Evolutionary conservation across 1,140 invertebrate species (phyloP).

Genomic region (Platyura marginata): DNA sequence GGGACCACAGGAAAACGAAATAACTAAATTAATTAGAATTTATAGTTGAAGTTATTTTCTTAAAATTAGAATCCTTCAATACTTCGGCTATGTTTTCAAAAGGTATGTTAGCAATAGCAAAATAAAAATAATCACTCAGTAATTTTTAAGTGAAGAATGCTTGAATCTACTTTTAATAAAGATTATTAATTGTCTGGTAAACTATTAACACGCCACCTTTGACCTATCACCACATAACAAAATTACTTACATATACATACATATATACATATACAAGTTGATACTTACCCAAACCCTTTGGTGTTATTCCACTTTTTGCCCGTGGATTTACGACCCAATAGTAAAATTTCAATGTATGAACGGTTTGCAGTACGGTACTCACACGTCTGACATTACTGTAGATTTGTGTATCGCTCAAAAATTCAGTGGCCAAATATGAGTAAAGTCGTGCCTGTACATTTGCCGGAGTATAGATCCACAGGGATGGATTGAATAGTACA

Average conservation of each 20-base stretch:
- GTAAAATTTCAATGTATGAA: conserved; percentile 97
- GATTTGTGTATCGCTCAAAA: conserved; percentile 92
- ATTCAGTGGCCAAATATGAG: conserved; percentile 94
- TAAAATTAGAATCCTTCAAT: too few species aligned
- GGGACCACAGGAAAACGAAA: too few species aligned
- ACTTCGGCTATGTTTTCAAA: too few species aligned
- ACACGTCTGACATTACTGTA: conserved; percentile 93
- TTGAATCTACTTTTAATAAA: neutral
- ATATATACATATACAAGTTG: too few species aligned
- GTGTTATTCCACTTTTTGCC: conserved; percentile 83
- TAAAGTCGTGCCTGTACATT: conserved; percentile 93
- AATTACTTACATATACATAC: conserved; percentile 4
- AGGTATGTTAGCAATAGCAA: too few species aligned
- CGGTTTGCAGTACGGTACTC: conserved; percentile 92
- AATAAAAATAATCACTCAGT: too few species aligned
- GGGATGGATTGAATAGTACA: conserved; percentile 93
- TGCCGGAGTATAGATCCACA: conserved; percentile 96
- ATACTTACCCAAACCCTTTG: conserved; percentile 85
- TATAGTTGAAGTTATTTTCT: too few species aligned
- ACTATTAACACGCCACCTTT: too few species aligned
- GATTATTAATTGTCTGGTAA: too few species aligned
- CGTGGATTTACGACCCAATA: conserved; percentile 97
- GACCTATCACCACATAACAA: too few species aligned
- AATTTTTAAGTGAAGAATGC: neutral
- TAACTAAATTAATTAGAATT: too few species aligned